phyloP scores from a whole-genome alignment of 2,113 vertebrate species.

The Grallaria varia region DNA sequence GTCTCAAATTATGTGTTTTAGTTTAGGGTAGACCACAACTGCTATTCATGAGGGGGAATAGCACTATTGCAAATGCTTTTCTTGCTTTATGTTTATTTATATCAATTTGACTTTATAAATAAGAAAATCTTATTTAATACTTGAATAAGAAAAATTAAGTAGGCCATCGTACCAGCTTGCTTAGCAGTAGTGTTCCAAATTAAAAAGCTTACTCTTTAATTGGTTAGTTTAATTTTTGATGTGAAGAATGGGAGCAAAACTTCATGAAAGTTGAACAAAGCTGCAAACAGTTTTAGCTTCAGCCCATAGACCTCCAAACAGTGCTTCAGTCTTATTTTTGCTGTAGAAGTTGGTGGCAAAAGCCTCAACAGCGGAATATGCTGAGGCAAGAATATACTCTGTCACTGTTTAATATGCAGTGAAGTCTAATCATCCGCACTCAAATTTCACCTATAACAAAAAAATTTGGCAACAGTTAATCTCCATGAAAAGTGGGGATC shows the following conservation, averaged over 20 bases:
- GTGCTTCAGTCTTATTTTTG: background rate
- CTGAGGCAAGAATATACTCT: background rate
- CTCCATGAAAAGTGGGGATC: background rate
- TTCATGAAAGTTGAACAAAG: background rate
- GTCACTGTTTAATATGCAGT: background rate
- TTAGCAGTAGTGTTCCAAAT: background rate
- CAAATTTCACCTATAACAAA: background rate
- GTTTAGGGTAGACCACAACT: background rate
- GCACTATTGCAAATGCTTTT: background rate
- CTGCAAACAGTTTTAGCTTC: background rate
- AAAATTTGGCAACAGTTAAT: background rate
- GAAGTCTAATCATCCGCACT: background rate
- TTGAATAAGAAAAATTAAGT: background rate
- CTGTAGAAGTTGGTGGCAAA: background rate
- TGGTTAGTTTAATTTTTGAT: background rate
- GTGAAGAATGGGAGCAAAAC: background rate
- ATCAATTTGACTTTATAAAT: background rate
- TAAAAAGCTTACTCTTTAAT: background rate
- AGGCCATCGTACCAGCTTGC: background rate
- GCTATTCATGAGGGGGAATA: background rate
- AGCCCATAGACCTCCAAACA: background rate
- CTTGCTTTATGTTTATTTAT: background rate
- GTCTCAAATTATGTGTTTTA: background rate
- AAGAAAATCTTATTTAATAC: background rate
- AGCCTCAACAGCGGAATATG: background rate